These are phyloP conservation scores for Xestia ashworthii DNA, from an alignment of 2,888 invertebrate species.

Conservation along the genomic window DNA sequence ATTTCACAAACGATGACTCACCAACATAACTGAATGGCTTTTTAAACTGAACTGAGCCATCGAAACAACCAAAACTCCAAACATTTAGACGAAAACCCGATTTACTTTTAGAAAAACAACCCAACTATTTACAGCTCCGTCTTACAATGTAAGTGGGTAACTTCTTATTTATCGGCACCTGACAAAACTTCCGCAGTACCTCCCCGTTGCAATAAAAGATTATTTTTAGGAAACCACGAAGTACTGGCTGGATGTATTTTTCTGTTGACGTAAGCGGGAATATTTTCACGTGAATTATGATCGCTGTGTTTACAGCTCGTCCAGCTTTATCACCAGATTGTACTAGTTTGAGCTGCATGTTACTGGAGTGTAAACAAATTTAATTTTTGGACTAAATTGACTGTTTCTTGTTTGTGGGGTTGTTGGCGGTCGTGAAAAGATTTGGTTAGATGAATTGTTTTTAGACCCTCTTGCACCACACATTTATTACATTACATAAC, in stretches of 20 bases:
- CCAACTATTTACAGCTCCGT: conserved; percentile 54
- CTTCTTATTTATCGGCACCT: conserved; percentile 64
- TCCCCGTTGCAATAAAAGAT: conserved; percentile 60
- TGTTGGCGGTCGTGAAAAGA: background rate
- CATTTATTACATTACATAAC: no score
- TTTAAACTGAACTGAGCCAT: conserved; percentile 18
- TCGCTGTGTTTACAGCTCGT: conserved; percentile 52
- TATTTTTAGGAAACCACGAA: conserved; percentile 67
- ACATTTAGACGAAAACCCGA: conserved; percentile 35
- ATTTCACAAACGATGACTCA: conserved; percentile 11
- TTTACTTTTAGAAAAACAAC: conserved; percentile 56
- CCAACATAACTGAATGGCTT: background rate
- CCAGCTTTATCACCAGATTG: conserved; percentile 58
- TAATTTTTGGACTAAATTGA: background rate
- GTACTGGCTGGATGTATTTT: conserved; percentile 71
- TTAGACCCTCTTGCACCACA: no score
- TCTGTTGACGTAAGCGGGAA: conserved; percentile 70
- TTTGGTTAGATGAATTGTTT: background rate
- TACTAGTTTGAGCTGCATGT: conserved; percentile 37
- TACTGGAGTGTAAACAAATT: conserved; percentile 36
- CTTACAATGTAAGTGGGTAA: conserved; percentile 65
- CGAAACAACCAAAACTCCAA: conserved; percentile 12
- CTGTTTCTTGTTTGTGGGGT: conserved; percentile 11
- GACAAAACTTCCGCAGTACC: conserved; percentile 57
- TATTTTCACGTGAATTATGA: conserved; percentile 72